These are phyloP conservation scores for Thyatira batis DNA, from an alignment of 2,888 invertebrate species.

Conservation along the genomic window DNA sequence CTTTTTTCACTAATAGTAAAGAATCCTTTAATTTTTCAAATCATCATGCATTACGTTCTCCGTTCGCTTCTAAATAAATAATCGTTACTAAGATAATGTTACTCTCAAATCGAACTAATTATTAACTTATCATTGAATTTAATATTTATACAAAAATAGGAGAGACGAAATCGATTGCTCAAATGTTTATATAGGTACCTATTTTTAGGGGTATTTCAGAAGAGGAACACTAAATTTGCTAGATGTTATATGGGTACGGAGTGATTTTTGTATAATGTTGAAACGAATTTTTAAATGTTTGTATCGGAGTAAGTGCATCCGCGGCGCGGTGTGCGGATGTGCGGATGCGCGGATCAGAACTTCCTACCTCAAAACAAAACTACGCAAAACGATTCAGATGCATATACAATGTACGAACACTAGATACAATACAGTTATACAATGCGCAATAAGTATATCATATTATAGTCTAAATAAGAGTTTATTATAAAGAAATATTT, in stretches of 20 bases:
- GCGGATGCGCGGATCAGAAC: slow-evolving; percentile 50
- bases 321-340: slow-evolving; percentile 16
- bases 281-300: slow-evolving; percentile 78
- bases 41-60: slow-evolving; percentile 76
- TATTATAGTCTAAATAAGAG: slow-evolving; percentile 75
- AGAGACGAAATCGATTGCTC: slow-evolving; percentile 81
- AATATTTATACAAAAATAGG: slow-evolving; percentile 79
- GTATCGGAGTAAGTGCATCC: slow-evolving; percentile 52
- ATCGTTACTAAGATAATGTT: slow-evolving; percentile 57
- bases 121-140: slow-evolving; percentile 73
- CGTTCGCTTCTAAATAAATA: slow-evolving; percentile 71
- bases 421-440: slow-evolving; percentile 52
- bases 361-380: slow-evolving; percentile 80
- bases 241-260: slow-evolving; percentile 72
- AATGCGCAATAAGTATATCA: slow-evolving; percentile 63
- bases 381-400: slow-evolving; percentile 65
- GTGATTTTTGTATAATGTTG: slow-evolving; percentile 78
- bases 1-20: slow-evolving; percentile 67
- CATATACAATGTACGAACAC: slow-evolving; percentile 69
- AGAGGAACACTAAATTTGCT: slow-evolving; percentile 77
- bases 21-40: slow-evolving; percentile 69
- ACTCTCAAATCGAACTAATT: slow-evolving; percentile 68
- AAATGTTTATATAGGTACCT: slow-evolving; percentile 80
- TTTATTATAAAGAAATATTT: slow-evolving; percentile 79
- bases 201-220: slow-evolving; percentile 79